Evolutionary conservation across 2,888 invertebrate species (phyloP).

Genomic region (Zaprionus bogoriensis): DNA sequence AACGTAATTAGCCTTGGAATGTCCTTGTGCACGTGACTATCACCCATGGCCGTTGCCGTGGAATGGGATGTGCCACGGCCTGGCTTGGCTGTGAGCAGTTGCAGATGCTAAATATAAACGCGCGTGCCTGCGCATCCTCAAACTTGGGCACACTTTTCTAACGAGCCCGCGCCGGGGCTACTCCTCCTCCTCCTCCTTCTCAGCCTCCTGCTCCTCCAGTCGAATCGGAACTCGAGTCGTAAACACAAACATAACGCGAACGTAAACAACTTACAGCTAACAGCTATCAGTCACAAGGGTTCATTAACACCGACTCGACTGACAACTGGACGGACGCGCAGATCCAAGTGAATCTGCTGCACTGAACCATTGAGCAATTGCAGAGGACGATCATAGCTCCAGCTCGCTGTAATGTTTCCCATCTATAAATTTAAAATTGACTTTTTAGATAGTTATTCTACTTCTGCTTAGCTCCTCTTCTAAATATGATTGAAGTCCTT

Average conservation of each 20-base stretch:
- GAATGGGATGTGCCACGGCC: background rate
- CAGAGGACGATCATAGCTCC: too few species aligned
- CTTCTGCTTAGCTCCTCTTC: too few species aligned
- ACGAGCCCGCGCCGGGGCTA: conserved; percentile 49
- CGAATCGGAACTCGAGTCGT: conserved; percentile 39
- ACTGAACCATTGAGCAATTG: too few species aligned
- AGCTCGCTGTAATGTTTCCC: too few species aligned
- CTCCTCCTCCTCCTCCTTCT: too few species aligned
- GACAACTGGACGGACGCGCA: conserved; percentile 48
- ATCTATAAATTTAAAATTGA: too few species aligned
- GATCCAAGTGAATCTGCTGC: too few species aligned
- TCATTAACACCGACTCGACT: conserved; percentile 60
- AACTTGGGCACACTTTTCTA: conserved; percentile 75
- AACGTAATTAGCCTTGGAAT: conserved; percentile 77
- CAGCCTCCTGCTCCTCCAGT: too few species aligned
- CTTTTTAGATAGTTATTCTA: too few species aligned
- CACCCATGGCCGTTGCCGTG: conserved; percentile 35
- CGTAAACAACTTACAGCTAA: conserved; percentile 55
- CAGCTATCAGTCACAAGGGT: conserved; percentile 58
- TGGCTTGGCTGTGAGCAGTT: background rate
- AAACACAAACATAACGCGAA: conserved; percentile 30
- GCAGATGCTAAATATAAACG: conserved; percentile 71
- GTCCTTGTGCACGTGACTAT: conserved; percentile 77
- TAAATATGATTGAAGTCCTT: too few species aligned
- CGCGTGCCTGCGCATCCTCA: conserved; percentile 73